Conservation (phyloP, 2,797 vertebrate genomes). For the Erethizon dorsatum region DNA sequence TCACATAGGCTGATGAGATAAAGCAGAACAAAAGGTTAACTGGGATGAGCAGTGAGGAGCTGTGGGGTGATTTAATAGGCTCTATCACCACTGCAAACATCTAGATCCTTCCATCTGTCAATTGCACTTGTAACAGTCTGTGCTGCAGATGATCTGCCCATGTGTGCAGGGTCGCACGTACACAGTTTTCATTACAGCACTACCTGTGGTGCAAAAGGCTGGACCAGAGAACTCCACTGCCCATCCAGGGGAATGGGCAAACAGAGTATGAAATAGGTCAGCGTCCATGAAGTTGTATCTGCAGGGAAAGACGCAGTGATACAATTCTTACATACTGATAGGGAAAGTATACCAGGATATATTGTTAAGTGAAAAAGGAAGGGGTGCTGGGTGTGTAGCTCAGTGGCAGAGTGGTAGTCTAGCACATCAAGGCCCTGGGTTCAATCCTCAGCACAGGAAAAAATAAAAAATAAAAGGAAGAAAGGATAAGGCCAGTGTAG, state of each 20-base stretch:
- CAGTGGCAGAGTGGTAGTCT: neutral
- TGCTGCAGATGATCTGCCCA: neutral
- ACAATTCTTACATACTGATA: neutral
- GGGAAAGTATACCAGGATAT: neutral
- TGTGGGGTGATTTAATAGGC: neutral
- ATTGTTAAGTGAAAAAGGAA: neutral
- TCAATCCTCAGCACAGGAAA: neutral
- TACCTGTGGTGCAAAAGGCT: neutral
- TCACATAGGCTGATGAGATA: neutral
- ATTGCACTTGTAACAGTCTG: fast-evolving
- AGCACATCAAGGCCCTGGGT: neutral
- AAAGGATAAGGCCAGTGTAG: fast-evolving
- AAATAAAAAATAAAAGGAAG: neutral
- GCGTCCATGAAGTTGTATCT: fast-evolving
- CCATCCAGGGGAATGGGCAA: fast-evolving
- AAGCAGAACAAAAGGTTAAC: neutral
- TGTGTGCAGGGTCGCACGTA: fast-evolving
- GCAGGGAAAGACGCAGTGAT: fast-evolving
- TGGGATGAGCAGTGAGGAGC: too few relatives aligned
- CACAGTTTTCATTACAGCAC: fast-evolving
- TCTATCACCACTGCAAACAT: neutral
- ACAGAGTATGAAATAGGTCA: neutral
- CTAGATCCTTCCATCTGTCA: neutral
- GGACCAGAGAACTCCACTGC: neutral
- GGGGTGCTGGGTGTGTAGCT: neutral